Evolutionary conservation across 2,113 vertebrate genomes (phyloP).

Genomic region (Hemichromis elongatus): DNA sequence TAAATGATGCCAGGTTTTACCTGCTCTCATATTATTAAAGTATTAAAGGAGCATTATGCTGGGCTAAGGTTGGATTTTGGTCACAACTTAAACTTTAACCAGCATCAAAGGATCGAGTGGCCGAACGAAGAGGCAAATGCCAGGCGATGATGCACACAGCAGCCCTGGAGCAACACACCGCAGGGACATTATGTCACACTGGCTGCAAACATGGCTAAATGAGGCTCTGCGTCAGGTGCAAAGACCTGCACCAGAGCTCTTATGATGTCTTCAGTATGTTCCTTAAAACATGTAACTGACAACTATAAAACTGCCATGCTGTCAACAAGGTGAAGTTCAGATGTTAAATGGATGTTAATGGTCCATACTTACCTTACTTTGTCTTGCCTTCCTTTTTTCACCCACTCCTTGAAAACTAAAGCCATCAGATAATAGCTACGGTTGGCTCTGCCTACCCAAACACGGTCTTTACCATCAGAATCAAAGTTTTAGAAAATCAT

Average conservation of each 20-base stretch:
- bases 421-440: not conserved
- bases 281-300: not conserved
- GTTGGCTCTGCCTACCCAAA: not conserved
- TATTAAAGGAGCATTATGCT: fast-evolving
- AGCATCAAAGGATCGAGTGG: not conserved
- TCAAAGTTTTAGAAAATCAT: not conserved
- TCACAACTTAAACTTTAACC: not conserved
- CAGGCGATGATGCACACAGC: not conserved
- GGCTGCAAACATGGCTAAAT: not conserved
- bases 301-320: not conserved
- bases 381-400: not conserved
- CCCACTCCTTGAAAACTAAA: not conserved
- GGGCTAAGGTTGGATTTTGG: not conserved
- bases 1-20: not conserved
- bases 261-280: fast-evolving
- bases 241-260: not conserved
- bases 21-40: not conserved
- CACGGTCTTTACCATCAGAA: not conserved
- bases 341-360: not conserved
- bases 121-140: not conserved
- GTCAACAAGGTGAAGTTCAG: not conserved
- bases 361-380: not conserved
- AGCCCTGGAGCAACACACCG: not conserved
- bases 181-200: not conserved
- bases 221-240: not conserved